A percentile compares a stretch with the other conserved stretches of the same genome.
Evolutionary conservation across 37 sponge, comb jelly and placozoan genomes (phyloP).

Genomic region (Axinella damicornis): DNA sequence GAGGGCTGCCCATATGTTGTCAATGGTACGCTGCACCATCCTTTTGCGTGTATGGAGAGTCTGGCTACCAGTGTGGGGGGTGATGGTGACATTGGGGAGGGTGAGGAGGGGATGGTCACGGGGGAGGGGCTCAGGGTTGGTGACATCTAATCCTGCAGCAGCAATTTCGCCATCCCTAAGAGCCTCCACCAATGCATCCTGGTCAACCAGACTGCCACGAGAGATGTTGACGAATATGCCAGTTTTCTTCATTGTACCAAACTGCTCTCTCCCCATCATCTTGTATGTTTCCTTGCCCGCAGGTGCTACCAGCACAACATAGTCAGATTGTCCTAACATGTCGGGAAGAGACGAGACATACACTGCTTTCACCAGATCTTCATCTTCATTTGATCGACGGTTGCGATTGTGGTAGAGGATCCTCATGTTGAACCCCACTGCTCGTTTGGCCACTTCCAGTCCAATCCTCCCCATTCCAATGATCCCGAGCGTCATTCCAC

Average conservation of each 20-base stretch:
- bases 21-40: constrained; percentile 79
- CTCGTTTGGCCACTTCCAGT: constrained; percentile 75
- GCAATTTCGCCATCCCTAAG: constrained; percentile 62
- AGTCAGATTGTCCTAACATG: constrained; percentile 74
- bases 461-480: constrained; percentile 96
- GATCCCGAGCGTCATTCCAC: constrained; percentile 78
- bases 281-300: constrained; percentile 62
- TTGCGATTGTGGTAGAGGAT: constrained; percentile 84
- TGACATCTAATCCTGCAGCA: constrained; percentile 91
- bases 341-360: constrained; percentile 50
- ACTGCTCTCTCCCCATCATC: constrained; percentile 80
- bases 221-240: constrained; percentile 84
- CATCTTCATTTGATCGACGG: constrained; percentile 37
- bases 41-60: constrained; percentile 70
- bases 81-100: constrained; percentile 76
- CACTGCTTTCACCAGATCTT: constrained; percentile 56
- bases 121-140: constrained; percentile 75
- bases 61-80: constrained; percentile 90
- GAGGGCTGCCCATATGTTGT: constrained; percentile 78
- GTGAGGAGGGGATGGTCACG: constrained; percentile 48
- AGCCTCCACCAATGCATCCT: constrained; percentile 85
- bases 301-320: constrained; percentile 82
- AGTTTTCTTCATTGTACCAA: constrained; percentile 76
- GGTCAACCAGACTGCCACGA: constrained; percentile 86
- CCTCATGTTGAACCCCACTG: constrained; percentile 85